Percentiles rank a stretch among this genome's conserved stretches.
Conservation (phyloP, 2,113 vertebrate species). For the Rana temporaria region DNA sequence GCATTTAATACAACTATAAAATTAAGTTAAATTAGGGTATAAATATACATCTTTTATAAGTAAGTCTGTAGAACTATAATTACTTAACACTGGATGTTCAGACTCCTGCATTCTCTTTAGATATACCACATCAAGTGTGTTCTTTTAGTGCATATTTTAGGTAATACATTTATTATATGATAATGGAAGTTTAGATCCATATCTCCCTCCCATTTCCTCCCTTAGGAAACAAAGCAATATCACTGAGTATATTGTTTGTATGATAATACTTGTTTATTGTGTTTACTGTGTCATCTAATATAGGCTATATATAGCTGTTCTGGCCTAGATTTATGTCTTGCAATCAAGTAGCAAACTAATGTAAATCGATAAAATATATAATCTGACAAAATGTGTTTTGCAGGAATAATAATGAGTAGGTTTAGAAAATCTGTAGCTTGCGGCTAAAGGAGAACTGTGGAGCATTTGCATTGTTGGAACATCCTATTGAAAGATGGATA, state of each 20-base stretch:
- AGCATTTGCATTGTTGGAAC: not conserved
- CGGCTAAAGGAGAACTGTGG: not conserved
- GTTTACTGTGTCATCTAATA: slow-evolving; percentile 14
- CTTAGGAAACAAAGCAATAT: slow-evolving; percentile 21
- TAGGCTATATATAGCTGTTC: slow-evolving; percentile 12
- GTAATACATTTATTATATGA: slow-evolving; percentile 10
- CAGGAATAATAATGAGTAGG: slow-evolving; percentile 6
- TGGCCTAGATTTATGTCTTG: slow-evolving; percentile 1
- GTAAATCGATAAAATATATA: slow-evolving; percentile 35
- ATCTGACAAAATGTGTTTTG: slow-evolving; percentile 1
- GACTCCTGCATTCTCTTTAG: not conserved
- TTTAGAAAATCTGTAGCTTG: slow-evolving; percentile 22
- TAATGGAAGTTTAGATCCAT: not conserved
- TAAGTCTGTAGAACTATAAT: no score
- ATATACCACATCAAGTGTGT: not conserved
- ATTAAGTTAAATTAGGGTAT: no score
- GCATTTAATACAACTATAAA: no score
- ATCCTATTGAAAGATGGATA: not conserved
- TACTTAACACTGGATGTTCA: no score
- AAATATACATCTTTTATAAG: no score
- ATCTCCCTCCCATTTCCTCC: not conserved
- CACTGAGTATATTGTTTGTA: slow-evolving; percentile 21
- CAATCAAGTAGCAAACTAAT: not conserved
- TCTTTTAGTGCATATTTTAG: not conserved
- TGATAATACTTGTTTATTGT: slow-evolving; percentile 9